Percentiles rank a stretch among this genome's conserved stretches.
These are phyloP conservation scores for Perithous albicinctus DNA, from an alignment of 2,888 invertebrate genomes.

Conservation along the genomic window DNA sequence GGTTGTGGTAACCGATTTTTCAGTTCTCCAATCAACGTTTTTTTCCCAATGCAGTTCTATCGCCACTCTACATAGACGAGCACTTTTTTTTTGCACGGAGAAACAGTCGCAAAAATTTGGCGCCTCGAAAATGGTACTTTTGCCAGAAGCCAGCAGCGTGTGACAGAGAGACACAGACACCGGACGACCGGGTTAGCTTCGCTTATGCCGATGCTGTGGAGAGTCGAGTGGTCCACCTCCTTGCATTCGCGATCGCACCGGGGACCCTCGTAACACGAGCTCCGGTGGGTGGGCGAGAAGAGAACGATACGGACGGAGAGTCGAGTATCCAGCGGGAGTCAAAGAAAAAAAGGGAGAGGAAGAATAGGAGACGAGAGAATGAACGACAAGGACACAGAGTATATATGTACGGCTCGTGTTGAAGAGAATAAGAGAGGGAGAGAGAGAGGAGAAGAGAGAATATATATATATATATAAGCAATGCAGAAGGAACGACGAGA, in stretches of 20 bases:
- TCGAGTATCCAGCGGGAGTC: slow-evolving; percentile 44
- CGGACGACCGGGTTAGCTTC: neutral
- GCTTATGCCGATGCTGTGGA: neutral
- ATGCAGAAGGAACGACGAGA: slow-evolving; percentile 40
- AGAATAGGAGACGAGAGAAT: slow-evolving; percentile 44
- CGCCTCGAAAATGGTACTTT: too few relatives aligned
- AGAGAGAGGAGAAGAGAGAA: slow-evolving; percentile 5
- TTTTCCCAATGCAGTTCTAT: too few relatives aligned
- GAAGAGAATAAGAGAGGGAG: neutral
- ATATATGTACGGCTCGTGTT: slow-evolving; percentile 6
- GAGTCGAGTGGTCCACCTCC: slow-evolving; percentile 31
- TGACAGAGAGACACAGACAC: neutral
- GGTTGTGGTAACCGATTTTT: too few relatives aligned
- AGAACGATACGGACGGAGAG: slow-evolving; percentile 53
- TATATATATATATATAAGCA: too few relatives aligned
- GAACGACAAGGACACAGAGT: slow-evolving; percentile 24
- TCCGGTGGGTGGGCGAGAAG: slow-evolving; percentile 61
- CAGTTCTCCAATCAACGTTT: too few relatives aligned
- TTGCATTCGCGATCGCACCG: slow-evolving; percentile 4
- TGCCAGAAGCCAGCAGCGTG: neutral
- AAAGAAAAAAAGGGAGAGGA: slow-evolving; percentile 50
- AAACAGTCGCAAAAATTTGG: too few relatives aligned
- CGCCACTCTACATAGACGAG: too few relatives aligned
- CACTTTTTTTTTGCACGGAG: too few relatives aligned
- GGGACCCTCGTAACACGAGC: slow-evolving; percentile 54